phyloP scores from a whole-genome alignment of 2,888 invertebrate genomes.

The Rhimphoctona megacephalus region DNA sequence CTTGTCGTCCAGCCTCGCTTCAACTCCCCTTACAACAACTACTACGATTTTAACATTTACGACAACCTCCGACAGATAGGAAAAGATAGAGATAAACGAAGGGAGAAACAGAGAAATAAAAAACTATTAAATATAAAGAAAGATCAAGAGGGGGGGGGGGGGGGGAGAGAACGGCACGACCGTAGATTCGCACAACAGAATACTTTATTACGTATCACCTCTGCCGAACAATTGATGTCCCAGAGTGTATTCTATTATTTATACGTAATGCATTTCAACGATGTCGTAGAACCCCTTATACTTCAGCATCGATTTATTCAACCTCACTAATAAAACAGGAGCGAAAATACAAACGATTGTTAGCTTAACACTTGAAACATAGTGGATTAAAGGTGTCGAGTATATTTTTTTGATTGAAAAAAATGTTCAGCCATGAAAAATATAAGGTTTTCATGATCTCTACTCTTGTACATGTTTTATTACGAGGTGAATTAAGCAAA shows the following conservation, averaged over 20 bases:
- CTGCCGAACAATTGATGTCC: constrained; percentile 60
- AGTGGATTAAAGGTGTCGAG: not conserved
- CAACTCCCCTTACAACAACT: constrained; percentile 33
- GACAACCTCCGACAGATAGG: constrained; percentile 43
- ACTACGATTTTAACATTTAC: constrained; percentile 50
- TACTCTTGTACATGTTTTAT: not conserved
- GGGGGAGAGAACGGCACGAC: not conserved
- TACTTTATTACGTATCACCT: constrained; percentile 64
- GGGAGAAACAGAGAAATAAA: not conserved
- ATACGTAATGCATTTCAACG: constrained; percentile 8
- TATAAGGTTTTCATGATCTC: not conserved
- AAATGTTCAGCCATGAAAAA: not conserved
- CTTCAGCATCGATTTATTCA: constrained; percentile 16
- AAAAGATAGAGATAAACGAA: constrained; percentile 1
- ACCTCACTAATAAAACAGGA: not conserved
- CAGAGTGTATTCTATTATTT: constrained; percentile 31
- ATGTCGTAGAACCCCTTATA: not conserved
- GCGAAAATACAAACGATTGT: not conserved
- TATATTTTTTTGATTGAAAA: not conserved
- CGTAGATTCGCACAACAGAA: constrained; percentile 62
- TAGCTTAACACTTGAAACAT: not conserved
- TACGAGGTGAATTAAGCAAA: constrained; percentile 19
- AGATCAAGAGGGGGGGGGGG: not conserved
- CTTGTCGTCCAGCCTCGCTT: constrained; percentile 49
- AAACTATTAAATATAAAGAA: not conserved